Base-by-base conservation (phyloP, 2,888 invertebrate species). In the Heptascelio sp. region DNA sequence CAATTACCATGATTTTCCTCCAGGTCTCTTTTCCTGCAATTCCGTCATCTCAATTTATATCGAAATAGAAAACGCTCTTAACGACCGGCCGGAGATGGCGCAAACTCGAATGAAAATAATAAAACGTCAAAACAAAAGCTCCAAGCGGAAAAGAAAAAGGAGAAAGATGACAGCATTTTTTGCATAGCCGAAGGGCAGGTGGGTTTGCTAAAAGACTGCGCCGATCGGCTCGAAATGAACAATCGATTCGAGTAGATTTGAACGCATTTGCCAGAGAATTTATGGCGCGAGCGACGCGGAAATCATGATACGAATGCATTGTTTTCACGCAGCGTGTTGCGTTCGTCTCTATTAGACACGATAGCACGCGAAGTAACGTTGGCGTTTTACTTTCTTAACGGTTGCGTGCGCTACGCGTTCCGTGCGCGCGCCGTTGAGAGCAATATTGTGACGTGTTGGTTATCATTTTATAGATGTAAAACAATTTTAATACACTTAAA, bases 181-280 rank as follows among this genome's bases (percentile, higher is more conserved):
- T 67, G 43, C 57, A 46, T 59, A 25, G 40, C 72, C 30, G 17
- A n/a, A 59, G 72, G 79, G 79, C 21, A 53, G 51, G 70, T 30
- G 34, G 46, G 9, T 34, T 59, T 3, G 25, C 43, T 71, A 70
- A 80, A 65, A 77, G 57, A 26, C 49, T 34, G 57, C 67, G 60
- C 57, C 53, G 77, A 72, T 77, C 67, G 49, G 46, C 62, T 72
- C 49, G n/a, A 73, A 77, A 82, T 79, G 84, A 79, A 81, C 70
- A 76, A 79, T 79, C 79, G 55, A 73, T 84, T 81, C 75, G 40
- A 65, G 40, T 59, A 76, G 53, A 83, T 71, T 76, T 46, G 57
- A 57, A 46, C 65, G 55, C 75, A 34, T 57, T 53, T 49, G 57
- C 53, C 23, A 17, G 65, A 25, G 60, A 71, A 80, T 81, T 81